Conservation (phyloP, 2,113 vertebrate species). For the Dipodomys spectabilis region DNA sequence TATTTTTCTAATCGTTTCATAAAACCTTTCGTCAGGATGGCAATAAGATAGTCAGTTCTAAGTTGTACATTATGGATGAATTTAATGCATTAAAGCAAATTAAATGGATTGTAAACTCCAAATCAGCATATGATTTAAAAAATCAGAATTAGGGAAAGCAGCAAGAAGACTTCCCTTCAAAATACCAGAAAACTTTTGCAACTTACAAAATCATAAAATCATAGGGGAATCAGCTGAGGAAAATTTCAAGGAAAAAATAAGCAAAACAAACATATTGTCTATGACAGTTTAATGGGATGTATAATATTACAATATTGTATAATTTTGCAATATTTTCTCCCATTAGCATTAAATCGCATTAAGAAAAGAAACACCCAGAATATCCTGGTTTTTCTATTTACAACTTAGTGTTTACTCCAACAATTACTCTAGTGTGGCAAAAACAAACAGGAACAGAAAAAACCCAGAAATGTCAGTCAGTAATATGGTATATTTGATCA, state of each 20-base stretch:
- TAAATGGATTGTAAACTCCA: conserved; percentile 22
- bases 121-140: conserved; percentile 31
- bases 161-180: conserved; percentile 6
- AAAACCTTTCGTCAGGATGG: conserved; percentile 56
- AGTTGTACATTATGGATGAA: not conserved
- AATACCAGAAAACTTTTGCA: conserved; percentile 51
- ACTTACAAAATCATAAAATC: conserved; percentile 43
- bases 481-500: conserved; percentile 15
- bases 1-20: conserved; percentile 62
- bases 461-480: not conserved
- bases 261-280: not conserved
- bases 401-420: not conserved
- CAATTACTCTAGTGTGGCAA: not conserved
- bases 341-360: not conserved
- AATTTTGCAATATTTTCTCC: not conserved
- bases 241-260: not conserved
- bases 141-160: conserved; percentile 8
- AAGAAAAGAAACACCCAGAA: not conserved
- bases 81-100: conserved; percentile 33
- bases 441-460: not conserved
- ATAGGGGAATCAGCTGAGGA: not conserved
- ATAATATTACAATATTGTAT: not conserved
- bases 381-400: not conserved
- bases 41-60: conserved; percentile 31
- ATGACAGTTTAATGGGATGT: not conserved